phyloP scores from a whole-genome alignment of 1,140 invertebrate species.

The Palaemon carinicauda region DNA sequence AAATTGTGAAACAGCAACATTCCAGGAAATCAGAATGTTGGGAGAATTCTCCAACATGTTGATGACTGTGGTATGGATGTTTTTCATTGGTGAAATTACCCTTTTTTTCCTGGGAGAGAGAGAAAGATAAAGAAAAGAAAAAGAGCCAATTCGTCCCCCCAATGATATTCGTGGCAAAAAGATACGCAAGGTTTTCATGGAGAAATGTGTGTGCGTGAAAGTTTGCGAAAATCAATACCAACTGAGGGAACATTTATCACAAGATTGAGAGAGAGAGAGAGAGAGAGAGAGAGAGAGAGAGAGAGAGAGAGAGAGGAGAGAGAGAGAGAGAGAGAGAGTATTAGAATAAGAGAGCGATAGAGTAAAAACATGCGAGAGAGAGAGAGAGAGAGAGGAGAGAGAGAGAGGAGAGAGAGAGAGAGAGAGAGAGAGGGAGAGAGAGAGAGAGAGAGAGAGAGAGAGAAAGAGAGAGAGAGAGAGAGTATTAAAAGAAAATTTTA shows the following conservation, averaged over 20 bases:
- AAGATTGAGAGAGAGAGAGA: neutral
- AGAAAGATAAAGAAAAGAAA: no score
- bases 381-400: neutral
- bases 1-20: no score
- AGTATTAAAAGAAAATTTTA: neutral
- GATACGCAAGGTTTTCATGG: no score
- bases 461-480: neutral
- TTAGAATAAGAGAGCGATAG: neutral
- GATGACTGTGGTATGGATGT: no score
- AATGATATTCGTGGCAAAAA: no score
- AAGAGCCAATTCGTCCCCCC: no score
- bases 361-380: no score
- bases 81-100: no score
- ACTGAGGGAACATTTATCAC: neutral
- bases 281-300: neutral
- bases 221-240: neutral
- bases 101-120: no score
- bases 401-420: neutral
- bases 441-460: neutral
- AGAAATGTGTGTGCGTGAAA: no score
- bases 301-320: neutral
- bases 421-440: neutral
- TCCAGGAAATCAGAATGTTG: no score
- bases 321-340: neutral
- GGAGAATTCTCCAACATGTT: no score